phyloP scores from a whole-genome alignment of 2,888 invertebrate species.

The Athalia circularis region DNA sequence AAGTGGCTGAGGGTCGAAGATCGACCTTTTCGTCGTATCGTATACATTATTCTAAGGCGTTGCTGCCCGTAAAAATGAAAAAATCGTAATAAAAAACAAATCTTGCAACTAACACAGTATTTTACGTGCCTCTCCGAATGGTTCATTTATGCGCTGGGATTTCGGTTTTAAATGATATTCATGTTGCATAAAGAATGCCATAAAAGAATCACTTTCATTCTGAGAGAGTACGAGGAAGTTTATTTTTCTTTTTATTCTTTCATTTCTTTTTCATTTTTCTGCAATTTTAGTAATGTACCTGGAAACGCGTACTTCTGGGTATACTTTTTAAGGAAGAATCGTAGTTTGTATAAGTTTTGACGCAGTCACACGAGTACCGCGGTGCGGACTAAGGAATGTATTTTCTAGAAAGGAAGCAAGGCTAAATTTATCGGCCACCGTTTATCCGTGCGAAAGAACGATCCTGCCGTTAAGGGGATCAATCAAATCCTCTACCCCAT shows the following conservation, averaged over 20 bases:
- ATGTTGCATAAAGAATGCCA: conserved; percentile 16
- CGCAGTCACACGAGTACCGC: not conserved
- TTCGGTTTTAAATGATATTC: conserved; percentile 17
- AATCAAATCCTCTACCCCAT: conserved; percentile 27
- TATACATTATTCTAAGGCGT: conserved; percentile 6
- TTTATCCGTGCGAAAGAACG: not conserved
- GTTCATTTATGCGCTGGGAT: not conserved
- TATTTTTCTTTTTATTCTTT: too few relatives aligned
- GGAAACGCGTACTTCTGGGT: too few relatives aligned
- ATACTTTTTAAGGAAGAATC: too few relatives aligned
- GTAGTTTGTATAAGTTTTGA: not conserved
- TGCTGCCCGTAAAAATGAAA: conserved; percentile 22
- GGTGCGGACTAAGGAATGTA: not conserved
- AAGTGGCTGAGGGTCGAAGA: conserved; percentile 2
- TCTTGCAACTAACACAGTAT: conserved; percentile 1
- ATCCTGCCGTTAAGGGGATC: conserved; percentile 10
- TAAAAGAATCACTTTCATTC: conserved; percentile 24
- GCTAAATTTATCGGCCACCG: conserved; percentile 16
- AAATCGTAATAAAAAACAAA: not conserved
- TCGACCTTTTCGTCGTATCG: conserved; percentile 26
- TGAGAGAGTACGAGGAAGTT: not conserved
- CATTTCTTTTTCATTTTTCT: too few relatives aligned
- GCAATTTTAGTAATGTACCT: too few relatives aligned
- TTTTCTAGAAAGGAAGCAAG: not conserved
- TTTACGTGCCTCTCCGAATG: conserved; percentile 22